Base-by-base conservation (phyloP, 2,113 vertebrate genomes). In the Microtus ochrogaster region DNA sequence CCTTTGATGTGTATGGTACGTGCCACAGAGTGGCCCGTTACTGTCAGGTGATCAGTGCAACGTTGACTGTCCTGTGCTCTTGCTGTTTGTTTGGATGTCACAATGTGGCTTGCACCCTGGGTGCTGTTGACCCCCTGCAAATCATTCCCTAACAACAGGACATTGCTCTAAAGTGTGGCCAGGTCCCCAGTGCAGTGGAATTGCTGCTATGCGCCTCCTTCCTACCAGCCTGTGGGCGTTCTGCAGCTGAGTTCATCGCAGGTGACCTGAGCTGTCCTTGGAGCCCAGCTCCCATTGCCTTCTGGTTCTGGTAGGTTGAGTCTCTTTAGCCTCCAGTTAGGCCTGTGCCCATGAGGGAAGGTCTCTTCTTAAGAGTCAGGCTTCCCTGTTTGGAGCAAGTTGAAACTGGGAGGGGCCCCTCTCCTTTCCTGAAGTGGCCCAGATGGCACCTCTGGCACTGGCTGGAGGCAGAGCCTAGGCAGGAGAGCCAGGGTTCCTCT, bases 61-160 rank as follows among this genome's bases (percentile, higher is more conserved):
- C 96, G 89, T 94, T 95, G 95, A 72, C 94, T 92, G 39, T 84
- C 77, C 10, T 28, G 81, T 77, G 44, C n/a, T 65, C 91, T 88
- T 91, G 19, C 76, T 97, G 93, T 98, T 97, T 97, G 95, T 76
- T 94, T 39, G 72, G 88, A 88, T 98, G 96, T 97, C 97, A 95
- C 96, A 96, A 93, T 70, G 90, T 92, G 77, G 78, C 78, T 14
- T 36, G 61, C 9, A 49, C 79, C 92, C 82, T 24, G 36, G 55
- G 91, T 90, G 83, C 84, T 73, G 39, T 90, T 96, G 95, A 96
- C 91, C 66, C 16, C 7, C 22, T 33, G 76, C 63, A 78, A n/a
- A 65, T 94, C 70, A 65, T 95, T 85, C 73, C 65, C 89, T 65
- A 73, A 61, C 68, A 19, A 52, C 76, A 96, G 90, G 88, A 65